Percentiles rank a stretch among this genome's conserved stretches.
phyloP scores from a whole-genome alignment of 2,113 vertebrate genomes.

The Arizona elegans region DNA sequence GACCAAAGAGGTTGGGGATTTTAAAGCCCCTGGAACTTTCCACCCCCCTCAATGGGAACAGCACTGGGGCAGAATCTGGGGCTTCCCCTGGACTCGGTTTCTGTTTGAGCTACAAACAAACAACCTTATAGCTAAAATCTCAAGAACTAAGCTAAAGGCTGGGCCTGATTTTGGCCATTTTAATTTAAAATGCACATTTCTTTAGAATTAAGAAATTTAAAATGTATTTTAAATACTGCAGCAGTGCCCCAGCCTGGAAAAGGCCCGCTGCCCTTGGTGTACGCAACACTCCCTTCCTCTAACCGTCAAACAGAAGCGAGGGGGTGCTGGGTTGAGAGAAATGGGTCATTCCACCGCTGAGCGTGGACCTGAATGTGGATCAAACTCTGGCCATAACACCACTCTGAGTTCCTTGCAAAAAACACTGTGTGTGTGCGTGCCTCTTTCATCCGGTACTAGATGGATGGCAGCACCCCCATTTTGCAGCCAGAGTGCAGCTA shows the following conservation, averaged over 20 bases:
- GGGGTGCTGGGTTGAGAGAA: background rate
- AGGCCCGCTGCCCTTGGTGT: background rate
- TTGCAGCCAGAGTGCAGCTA: background rate
- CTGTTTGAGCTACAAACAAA: no score
- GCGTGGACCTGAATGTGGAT: no score
- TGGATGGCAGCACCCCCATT: background rate
- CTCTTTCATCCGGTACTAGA: no score
- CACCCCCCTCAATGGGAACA: background rate
- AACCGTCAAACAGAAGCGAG: accelerated
- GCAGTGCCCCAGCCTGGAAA: background rate
- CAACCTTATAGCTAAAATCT: background rate
- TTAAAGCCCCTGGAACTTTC: background rate
- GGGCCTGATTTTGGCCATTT: background rate
- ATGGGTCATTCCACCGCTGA: background rate
- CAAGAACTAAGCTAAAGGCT: background rate
- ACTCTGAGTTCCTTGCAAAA: no score
- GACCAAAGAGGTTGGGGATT: background rate
- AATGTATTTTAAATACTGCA: background rate
- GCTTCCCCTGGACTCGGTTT: no score
- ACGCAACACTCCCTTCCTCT: no score
- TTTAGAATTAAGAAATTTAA: background rate
- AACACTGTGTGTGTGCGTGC: no score
- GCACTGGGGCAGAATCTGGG: no score
- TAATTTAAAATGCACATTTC: background rate
- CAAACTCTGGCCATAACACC: accelerated